Evolutionary conservation across 2,888 invertebrate genomes (phyloP).

Genomic region (Yponomeuta cagnagella): DNA sequence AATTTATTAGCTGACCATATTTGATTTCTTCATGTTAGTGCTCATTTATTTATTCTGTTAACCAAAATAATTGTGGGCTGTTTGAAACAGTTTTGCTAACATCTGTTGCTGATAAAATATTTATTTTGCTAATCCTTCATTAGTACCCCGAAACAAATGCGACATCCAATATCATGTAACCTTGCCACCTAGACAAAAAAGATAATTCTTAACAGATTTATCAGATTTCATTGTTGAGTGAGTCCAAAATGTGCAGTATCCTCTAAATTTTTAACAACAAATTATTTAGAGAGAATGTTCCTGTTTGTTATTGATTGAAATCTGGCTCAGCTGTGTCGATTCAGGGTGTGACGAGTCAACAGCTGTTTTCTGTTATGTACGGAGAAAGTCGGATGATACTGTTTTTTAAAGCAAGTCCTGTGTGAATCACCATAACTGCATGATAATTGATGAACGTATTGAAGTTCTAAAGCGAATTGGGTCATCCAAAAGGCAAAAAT

Average conservation of each 20-base stretch:
- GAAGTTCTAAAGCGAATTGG: slow-evolving; percentile 14
- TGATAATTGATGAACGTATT: not conserved
- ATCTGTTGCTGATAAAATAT: too few species aligned
- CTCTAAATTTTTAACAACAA: not conserved
- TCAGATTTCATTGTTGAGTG: not conserved
- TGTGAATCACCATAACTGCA: not conserved
- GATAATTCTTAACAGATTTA: not conserved
- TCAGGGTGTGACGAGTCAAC: slow-evolving; percentile 54
- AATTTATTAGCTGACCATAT: too few species aligned
- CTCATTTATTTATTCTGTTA: too few species aligned
- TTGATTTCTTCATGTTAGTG: too few species aligned
- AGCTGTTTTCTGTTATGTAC: slow-evolving; percentile 44
- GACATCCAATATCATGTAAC: not conserved
- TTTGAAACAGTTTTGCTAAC: too few species aligned
- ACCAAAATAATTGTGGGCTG: too few species aligned
- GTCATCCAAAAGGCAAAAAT: slow-evolving; percentile 16
- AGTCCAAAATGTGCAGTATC: not conserved
- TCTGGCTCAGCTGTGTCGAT: slow-evolving; percentile 44
- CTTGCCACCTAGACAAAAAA: not conserved
- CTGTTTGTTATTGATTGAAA: not conserved
- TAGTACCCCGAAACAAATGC: not conserved
- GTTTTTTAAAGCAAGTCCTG: not conserved
- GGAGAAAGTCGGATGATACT: slow-evolving; percentile 47
- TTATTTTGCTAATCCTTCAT: too few species aligned
- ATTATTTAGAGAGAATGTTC: not conserved